Base-by-base conservation (phyloP, 2,113 vertebrate species). In the Benthochromis sp. region DNA sequence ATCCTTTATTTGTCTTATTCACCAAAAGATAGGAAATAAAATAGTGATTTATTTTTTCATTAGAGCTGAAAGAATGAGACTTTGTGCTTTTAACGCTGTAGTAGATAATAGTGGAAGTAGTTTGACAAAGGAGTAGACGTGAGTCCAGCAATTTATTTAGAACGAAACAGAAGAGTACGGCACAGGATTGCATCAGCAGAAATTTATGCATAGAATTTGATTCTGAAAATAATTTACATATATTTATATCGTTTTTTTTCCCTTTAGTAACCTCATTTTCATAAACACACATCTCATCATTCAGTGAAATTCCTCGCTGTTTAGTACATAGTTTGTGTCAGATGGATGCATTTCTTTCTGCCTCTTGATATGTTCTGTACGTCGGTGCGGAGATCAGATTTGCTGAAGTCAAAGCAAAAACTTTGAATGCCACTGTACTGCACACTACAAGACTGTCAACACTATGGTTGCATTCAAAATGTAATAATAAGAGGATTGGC, bases 141-240 rank as follows among this genome's bases (percentile, higher is more conserved):
- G 85, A 92, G 83, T 92, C 91, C 93, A 94, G 90, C 88, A 81
- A 71, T 95, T 96, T 96, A 96, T 95, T 97, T 92, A 63, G 85
- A 81, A 89, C 47, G 91, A 84, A 94, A 95, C 91, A 93, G 81
- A 93, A 87, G 61, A 93, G 83, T 82, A 94, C 90, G 85, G 89
- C 93, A 96, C 93, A 95, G 83, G 84, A 87, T 95, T 95, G 94
- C 95, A 96, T 95, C 92, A 90, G 90, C 93, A 91, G 88, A 95
- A 84, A 83, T 94, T 95, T 96, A 96, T 96, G 96, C 96, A 95
- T 96, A 95, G 94, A 95, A 92, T 92, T 95, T 91, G 83, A 92
- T 93, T 95, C 86, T 85, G 88, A 96, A 95, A 95, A 95, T 94
- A 96, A 83, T 85, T 54, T 88, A 93, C 89, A 93, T 84, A 83